Evolutionary conservation across 2,888 invertebrate genomes (phyloP).

Genomic region (Aphelenchoides bicaudatus): DNA sequence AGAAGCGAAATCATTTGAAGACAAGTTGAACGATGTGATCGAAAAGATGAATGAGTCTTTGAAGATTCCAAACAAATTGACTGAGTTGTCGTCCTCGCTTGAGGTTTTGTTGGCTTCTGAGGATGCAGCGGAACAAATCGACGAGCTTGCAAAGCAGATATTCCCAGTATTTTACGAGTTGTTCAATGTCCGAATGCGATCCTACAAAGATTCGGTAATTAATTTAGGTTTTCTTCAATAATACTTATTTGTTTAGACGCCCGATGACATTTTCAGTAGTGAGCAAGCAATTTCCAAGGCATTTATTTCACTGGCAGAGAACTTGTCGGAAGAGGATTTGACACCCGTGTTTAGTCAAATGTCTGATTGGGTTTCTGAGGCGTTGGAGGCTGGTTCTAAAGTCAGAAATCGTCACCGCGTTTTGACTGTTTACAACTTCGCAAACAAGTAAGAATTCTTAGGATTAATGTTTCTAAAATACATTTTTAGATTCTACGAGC

Average conservation of each 20-base stretch:
- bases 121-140: conserved; percentile 4
- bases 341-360: conserved; percentile 30
- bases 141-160: neutral
- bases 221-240: neutral
- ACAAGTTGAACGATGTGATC: conserved; percentile 31
- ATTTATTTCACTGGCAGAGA: conserved; percentile 28
- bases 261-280: neutral
- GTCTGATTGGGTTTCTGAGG: conserved; percentile 40
- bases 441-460: conserved; percentile 34
- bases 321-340: conserved; percentile 31
- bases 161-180: conserved; percentile 1
- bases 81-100: too few species aligned
- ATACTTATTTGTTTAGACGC: conserved; percentile 1
- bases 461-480: neutral
- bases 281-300: conserved; percentile 12
- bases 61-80: too few species aligned
- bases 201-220: neutral
- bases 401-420: conserved; percentile 32
- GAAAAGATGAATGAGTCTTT: too few species aligned
- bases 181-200: conserved; percentile 2
- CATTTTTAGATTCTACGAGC: conserved; percentile 43
- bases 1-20: conserved; percentile 46
- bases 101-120: conserved; percentile 66
- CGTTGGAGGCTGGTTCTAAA: conserved; percentile 26
- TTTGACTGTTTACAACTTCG: conserved; percentile 44